Evolutionary conservation across 2,797 vertebrate species (phyloP).

Genomic region (Aeoliscus strigatus): DNA sequence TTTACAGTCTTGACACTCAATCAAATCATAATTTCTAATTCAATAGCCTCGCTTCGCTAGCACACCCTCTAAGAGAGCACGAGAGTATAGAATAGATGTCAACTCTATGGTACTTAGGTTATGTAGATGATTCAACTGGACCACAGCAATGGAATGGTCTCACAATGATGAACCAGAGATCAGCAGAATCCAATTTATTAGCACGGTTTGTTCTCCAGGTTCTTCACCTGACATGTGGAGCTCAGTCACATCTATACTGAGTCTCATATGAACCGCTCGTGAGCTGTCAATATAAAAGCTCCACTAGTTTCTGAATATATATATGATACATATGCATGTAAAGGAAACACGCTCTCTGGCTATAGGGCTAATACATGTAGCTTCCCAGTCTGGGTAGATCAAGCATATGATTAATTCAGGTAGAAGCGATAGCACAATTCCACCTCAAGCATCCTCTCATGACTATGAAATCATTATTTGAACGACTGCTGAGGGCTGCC

Average conservation of each 20-base stretch:
- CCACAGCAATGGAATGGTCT: too few relatives aligned
- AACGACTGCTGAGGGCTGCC: too few relatives aligned
- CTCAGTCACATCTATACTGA: constrained; percentile 30
- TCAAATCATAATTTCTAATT: constrained; percentile 64
- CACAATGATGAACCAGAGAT: too few relatives aligned
- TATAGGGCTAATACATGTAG: constrained; percentile 9
- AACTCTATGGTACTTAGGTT: constrained; percentile 34
- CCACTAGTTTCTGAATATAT: too few relatives aligned
- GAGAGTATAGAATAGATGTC: constrained; percentile 20
- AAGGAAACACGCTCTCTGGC: not conserved
- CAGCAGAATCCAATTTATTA: too few relatives aligned
- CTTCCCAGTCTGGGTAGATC: not conserved
- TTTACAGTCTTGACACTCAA: constrained; percentile 47
- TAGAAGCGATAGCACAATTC: not conserved
- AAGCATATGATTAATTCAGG: not conserved
- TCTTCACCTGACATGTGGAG: constrained; percentile 8
- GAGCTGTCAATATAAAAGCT: too few relatives aligned
- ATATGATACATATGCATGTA: too few relatives aligned
- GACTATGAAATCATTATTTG: not conserved
- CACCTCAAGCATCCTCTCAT: not conserved
- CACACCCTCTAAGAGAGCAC: too few relatives aligned
- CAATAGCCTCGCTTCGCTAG: constrained; percentile 20
- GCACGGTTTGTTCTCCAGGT: not conserved
- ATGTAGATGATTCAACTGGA: constrained; percentile 38
- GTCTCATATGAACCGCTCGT: constrained; percentile 17